Evolutionary conservation across 1,140 invertebrate species (phyloP).

Genomic region (Battus philenor): DNA sequence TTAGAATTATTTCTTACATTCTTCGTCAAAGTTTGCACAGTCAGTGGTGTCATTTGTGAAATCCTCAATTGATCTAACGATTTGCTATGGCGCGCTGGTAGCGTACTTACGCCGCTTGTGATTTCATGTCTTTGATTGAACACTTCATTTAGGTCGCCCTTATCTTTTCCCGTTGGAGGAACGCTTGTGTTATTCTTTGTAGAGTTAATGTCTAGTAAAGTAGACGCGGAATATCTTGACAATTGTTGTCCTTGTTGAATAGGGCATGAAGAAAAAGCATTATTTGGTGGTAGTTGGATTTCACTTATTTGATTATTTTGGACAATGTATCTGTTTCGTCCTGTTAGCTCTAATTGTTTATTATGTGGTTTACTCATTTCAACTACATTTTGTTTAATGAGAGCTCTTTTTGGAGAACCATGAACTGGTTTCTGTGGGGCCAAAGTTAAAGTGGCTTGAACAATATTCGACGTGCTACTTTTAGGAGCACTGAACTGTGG

Average conservation of each 20-base stretch:
- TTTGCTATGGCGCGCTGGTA: slow-evolving; percentile 86
- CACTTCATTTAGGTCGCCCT: slow-evolving; percentile 41
- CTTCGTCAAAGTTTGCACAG: slow-evolving; percentile 50
- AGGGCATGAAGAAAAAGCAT: slow-evolving; percentile 58
- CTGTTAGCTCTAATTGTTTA: slow-evolving; percentile 67
- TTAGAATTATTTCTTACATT: slow-evolving; percentile 55
- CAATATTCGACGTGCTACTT: slow-evolving; percentile 40
- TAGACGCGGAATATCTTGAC: slow-evolving; percentile 78
- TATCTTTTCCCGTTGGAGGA: slow-evolving; percentile 43
- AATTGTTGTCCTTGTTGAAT: slow-evolving; percentile 71
- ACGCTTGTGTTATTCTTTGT: slow-evolving; percentile 43
- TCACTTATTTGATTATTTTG: slow-evolving; percentile 75
- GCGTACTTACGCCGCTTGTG: slow-evolving; percentile 65
- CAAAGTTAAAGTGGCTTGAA: slow-evolving; percentile 69
- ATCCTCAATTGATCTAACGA: slow-evolving; percentile 84
- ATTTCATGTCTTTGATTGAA: slow-evolving; percentile 59
- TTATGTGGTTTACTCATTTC: slow-evolving; percentile 64
- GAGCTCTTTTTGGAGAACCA: slow-evolving; percentile 64
- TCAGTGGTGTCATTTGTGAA: slow-evolving; percentile 61
- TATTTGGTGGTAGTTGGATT: slow-evolving; percentile 68
- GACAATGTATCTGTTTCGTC: slow-evolving; percentile 71
- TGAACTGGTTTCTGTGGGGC: slow-evolving; percentile 66
- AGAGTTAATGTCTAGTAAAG: slow-evolving; percentile 70
- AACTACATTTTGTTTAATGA: slow-evolving; percentile 67
- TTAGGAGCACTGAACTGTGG: slow-evolving; percentile 61